Evolutionary conservation across 2,113 vertebrate genomes (phyloP), one percentile per base, ranked within the genome.

Genomic region (Speoplatyrhinus poulsoni): DNA sequence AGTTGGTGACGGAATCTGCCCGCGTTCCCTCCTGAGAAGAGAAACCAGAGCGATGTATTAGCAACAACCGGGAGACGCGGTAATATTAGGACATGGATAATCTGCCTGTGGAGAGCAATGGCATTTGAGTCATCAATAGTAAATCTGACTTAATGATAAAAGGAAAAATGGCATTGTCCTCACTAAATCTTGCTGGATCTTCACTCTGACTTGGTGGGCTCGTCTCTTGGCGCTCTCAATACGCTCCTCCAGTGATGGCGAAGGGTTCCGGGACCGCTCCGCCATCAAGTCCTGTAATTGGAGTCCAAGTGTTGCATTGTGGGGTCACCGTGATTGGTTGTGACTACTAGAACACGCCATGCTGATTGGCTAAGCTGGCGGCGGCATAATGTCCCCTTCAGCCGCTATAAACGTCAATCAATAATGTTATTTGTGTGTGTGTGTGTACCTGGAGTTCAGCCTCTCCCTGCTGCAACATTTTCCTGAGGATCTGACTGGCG

Each of bases 401-500:
- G 54, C 9, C 9, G 2, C 3, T 6, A 6, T 62, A 4, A 41
- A 46, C 4, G 12, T 47, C 12, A 10, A 0, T 50, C 10, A 12
- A 1, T 64, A 46, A 36, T 36, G 15, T 32, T 17, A 54, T 67
- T 53, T 17, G 62, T 47, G 36, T 53, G 61, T 65, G 70, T 46
- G 2, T 47, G 57, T 53, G 9, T 80, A 96, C 96, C 95, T 96
- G 96, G 10, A 97, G 82, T n/a, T 97, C 96, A 0, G 94, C 93
- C 81, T 97, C 95, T 74, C 95, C 96, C 82, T 98, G 96, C 61
- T 94, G 88, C 89, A 98, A 89, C 96, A 98, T 98, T 75, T 95
- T 97, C 53, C 89, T 89, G 66, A 98, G 95, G 75, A 98, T 98
- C 89, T 97, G 92, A 17, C 93, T 90, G 9, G 95, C 96, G 3